Conservation (phyloP, 2,797 vertebrate species). For the Falco biarmicus region DNA sequence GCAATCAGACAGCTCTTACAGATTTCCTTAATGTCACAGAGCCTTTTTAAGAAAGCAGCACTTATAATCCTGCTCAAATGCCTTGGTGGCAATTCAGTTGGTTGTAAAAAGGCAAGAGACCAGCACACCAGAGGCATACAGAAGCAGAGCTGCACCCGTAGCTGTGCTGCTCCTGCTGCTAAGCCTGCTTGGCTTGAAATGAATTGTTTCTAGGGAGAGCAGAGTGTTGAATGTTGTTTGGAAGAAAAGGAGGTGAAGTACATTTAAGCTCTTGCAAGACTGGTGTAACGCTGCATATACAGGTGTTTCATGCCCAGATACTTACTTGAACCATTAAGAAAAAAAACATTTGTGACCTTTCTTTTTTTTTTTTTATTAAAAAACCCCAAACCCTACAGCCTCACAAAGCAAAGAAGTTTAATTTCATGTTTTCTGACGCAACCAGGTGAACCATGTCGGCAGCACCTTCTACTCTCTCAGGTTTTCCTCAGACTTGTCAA, state of each 20-base stretch:
- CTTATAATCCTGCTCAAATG: not conserved
- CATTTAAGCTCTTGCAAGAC: not conserved
- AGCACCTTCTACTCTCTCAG: not conserved
- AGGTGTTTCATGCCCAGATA: not conserved
- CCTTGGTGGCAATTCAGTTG: fast-evolving
- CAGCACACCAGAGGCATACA: fast-evolving
- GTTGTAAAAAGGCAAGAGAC: not conserved
- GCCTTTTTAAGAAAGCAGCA: not conserved
- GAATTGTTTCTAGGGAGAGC: not conserved
- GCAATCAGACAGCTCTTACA: not conserved
- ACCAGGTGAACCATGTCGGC: not conserved
- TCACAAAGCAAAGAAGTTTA: not conserved
- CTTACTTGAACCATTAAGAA: not conserved
- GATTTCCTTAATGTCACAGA: not conserved
- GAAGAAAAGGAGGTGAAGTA: not conserved
- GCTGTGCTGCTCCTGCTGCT: not conserved
- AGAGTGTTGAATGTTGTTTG: fast-evolving
- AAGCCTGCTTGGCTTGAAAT: not conserved
- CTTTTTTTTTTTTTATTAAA: not conserved
- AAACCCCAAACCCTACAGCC: not conserved
- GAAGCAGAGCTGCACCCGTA: not conserved
- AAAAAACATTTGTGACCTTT: not conserved
- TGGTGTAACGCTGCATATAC: not conserved
- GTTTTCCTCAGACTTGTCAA: not conserved
- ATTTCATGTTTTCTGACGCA: not conserved